Conservation (phyloP, 2,888 invertebrate species). For the Ophion ventricosus region DNA sequence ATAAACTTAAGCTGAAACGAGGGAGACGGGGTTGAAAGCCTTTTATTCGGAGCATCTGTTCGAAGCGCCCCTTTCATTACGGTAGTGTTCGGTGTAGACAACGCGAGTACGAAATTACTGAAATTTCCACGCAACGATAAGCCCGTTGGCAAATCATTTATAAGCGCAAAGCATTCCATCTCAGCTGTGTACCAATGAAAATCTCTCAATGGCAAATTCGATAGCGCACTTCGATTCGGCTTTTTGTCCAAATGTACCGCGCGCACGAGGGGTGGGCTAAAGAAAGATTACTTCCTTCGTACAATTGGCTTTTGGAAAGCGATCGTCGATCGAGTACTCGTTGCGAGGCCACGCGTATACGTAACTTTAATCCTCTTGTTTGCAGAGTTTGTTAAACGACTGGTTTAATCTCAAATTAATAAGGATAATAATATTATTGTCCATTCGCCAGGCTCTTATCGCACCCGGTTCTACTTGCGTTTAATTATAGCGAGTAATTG, state of each 20-base stretch:
- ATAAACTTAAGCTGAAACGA: background rate
- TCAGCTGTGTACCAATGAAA: background rate
- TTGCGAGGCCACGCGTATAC: background rate
- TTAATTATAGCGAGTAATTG: slow-evolving; percentile 64
- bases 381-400: slow-evolving; percentile 7
- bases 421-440: slow-evolving; percentile 51
- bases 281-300: background rate
- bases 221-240: background rate
- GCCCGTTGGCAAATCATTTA: background rate
- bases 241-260: background rate
- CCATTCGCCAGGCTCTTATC: slow-evolving; percentile 57
- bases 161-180: background rate
- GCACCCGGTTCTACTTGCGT: slow-evolving; percentile 61
- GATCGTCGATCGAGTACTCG: background rate
- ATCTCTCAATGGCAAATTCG: background rate
- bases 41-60: background rate
- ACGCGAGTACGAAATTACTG: background rate
- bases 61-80: background rate
- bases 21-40: background rate
- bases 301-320: background rate
- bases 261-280: background rate
- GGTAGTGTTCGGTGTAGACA: background rate
- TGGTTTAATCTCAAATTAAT: slow-evolving; percentile 34
- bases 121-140: background rate
- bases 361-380: slow-evolving; percentile 15